A percentile compares a stretch with the other conserved stretches of the same genome.
Conservation (phyloP, 2,888 invertebrate species). For the Panopea generosa region DNA sequence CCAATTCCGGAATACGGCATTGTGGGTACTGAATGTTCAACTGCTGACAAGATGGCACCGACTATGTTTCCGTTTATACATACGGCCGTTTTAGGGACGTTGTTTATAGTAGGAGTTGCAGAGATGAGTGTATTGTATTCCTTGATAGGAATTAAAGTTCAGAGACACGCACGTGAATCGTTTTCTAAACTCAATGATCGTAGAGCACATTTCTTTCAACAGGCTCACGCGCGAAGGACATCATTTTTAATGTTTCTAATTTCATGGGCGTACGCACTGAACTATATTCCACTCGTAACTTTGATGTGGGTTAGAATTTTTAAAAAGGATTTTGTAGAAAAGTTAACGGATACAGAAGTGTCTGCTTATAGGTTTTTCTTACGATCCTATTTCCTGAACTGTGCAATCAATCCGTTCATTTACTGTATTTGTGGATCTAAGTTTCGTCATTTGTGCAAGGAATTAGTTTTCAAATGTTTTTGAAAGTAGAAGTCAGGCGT, state of each 20-base stretch:
- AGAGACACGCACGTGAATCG: no score
- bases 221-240: slow-evolving; percentile 58
- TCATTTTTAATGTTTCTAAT: slow-evolving; percentile 67
- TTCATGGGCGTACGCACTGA: slow-evolving; percentile 59
- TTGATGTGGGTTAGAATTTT: slow-evolving; percentile 50
- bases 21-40: no score
- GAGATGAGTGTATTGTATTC: no score
- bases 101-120: no score
- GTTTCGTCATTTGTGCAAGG: slow-evolving; percentile 49
- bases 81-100: no score
- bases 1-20: no score
- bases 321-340: slow-evolving; percentile 50
- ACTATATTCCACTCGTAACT: slow-evolving; percentile 59
- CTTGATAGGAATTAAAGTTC: no score
- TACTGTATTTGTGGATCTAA: slow-evolving; percentile 67
- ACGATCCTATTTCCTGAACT: slow-evolving; percentile 67
- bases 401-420: slow-evolving; percentile 71
- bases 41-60: no score
- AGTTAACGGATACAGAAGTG: slow-evolving; percentile 37
- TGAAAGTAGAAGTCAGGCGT: no score
- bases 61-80: no score
- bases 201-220: slow-evolving; percentile 22
- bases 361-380: slow-evolving; percentile 65
- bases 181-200: no score
- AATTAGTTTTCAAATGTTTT: no score